Base-by-base conservation (phyloP, 2,113 vertebrate species). In the Colinus virginianus region DNA sequence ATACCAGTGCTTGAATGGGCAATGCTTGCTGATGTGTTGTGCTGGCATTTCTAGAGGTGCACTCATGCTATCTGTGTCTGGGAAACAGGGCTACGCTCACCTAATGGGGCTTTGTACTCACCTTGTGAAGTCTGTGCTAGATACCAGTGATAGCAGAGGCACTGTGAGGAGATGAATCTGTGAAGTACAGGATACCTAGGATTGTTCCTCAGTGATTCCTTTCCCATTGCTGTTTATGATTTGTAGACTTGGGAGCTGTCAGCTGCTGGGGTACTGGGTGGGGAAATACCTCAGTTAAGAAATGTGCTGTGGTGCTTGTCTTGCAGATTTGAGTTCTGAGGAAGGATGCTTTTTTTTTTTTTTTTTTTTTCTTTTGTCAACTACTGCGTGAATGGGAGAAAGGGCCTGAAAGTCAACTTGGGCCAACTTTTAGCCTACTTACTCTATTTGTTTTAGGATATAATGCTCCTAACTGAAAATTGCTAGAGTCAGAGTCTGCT, bases 1-100 rank as follows among this genome's bases (percentile, higher is more conserved):
- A 77, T 90, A 85, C 82, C 90, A 93, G 96, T 94, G 85, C 46
- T 85, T 85, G 46, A 25, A 80, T 95, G 82, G 88, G 84, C 28
- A 0, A 2, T 70, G 90, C 64, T 38, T 83, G 82, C 46, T 91
- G 82, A 7, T 83, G 3, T 23, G 38, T 72, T 77, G 45, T 95
- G 59, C 53, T 89, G 78, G 56, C 26, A 8, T 13, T 46, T 34
- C 5, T 23, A 38, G 70, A 46, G 76, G 13, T 36, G 23, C 66
- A 2, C 25, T 59, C 72, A 38, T 79, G 63, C 22, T 85, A 2
- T 64, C 59, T 86, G 13, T 90, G 23, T 23, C 61, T 64, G 61
- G 76, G 71, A 28, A 76, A 5, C 8, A 53, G 55, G 42, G 12
- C n/a, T 72, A 0, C 16, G 21, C 49, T 3, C 46, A n/a, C 56